Evolutionary conservation across 1,140 invertebrate genomes (phyloP).

Genomic region (Laupala kohalensis): DNA sequence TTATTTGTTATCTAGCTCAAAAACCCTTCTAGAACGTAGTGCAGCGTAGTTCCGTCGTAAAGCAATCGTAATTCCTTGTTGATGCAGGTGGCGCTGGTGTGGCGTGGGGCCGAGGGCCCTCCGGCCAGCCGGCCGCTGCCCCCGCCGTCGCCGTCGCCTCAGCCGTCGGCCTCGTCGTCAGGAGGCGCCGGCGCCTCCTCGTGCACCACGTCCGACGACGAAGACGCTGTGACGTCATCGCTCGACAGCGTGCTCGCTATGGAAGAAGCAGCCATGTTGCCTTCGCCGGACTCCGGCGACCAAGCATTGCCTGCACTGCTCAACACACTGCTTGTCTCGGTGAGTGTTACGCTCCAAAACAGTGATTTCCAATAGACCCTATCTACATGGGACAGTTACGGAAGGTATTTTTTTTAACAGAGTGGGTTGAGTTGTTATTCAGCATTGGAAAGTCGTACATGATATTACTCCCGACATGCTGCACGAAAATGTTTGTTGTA

Average conservation of each 20-base stretch:
- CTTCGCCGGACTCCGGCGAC: slow-evolving; percentile 16
- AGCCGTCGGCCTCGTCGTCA: slow-evolving; percentile 14
- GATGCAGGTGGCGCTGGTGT: slow-evolving; percentile 27
- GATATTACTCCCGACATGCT: too few species aligned
- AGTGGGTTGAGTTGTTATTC: too few species aligned
- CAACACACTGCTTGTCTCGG: slow-evolving; percentile 45
- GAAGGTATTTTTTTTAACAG: too few species aligned
- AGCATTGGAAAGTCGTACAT: too few species aligned
- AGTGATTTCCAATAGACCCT: too few species aligned
- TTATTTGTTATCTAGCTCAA: too few species aligned
- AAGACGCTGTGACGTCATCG: slow-evolving; percentile 3
- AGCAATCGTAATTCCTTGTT: neutral
- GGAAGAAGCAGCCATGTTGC: slow-evolving; percentile 27
- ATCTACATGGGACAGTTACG: too few species aligned
- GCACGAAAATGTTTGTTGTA: too few species aligned
- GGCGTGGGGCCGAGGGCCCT: slow-evolving; percentile 27
- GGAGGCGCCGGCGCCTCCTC: neutral
- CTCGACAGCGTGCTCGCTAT: slow-evolving; percentile 23
- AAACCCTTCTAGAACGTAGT: too few species aligned
- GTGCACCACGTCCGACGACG: slow-evolving; percentile 9
- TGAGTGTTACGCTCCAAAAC: neutral
- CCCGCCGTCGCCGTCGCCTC: slow-evolving; percentile 27
- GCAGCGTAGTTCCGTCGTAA: too few species aligned
- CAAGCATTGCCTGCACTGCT: slow-evolving; percentile 43
- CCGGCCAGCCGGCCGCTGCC: slow-evolving; percentile 32